These are phyloP conservation scores for Micromesistius poutassou DNA, from an alignment of 2,797 vertebrate species.

Conservation along the genomic window DNA sequence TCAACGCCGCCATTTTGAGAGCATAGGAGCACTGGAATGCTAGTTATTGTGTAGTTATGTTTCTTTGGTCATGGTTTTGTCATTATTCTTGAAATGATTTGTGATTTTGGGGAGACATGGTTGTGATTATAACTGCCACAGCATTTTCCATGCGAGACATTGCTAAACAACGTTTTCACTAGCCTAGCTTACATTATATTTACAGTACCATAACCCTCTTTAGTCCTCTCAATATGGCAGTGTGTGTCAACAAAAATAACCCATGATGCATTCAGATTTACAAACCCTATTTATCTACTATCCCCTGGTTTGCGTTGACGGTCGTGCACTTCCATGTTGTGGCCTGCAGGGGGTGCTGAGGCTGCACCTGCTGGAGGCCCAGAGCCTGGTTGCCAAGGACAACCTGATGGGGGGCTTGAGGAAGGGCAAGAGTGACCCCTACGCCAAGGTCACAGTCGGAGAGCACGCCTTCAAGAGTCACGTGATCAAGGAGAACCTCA, in stretches of 20 bases:
- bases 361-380: slow-evolving; percentile 84
- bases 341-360: slow-evolving; percentile 80
- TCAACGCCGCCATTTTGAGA: neutral
- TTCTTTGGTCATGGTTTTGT: neutral
- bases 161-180: too few relatives aligned
- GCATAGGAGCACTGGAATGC: neutral
- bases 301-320: neutral
- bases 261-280: neutral
- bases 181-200: neutral
- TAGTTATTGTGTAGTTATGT: neutral
- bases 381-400: slow-evolving; percentile 85
- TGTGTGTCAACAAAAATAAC: neutral
- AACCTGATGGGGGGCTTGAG: slow-evolving; percentile 77
- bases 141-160: too few relatives aligned
- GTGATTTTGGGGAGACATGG: neutral
- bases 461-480: slow-evolving; percentile 75
- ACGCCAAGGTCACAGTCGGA: slow-evolving; percentile 76
- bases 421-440: slow-evolving; percentile 92
- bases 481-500: slow-evolving; percentile 85
- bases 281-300: neutral
- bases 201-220: neutral
- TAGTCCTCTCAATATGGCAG: neutral
- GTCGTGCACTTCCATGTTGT: neutral
- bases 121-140: too few relatives aligned
- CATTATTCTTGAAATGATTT: neutral